Evolutionary conservation across 2,888 invertebrate genomes (phyloP), one percentile per base, ranked within the genome.

Genomic region (Ditylenchus weischeri): DNA sequence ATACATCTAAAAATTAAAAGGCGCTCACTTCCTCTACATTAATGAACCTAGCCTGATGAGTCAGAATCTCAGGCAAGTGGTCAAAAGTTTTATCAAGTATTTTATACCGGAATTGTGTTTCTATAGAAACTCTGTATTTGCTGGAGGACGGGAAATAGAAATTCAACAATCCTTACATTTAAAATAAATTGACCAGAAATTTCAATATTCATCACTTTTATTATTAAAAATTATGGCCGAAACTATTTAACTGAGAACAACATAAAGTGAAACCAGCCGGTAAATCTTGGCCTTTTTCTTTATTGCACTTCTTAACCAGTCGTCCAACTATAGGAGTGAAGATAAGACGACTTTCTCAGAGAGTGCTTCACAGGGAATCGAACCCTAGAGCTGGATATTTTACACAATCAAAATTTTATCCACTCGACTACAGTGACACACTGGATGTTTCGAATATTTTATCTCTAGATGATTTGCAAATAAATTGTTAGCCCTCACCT

Each of bases 221-320:
- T n/a, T n/a, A n/a, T n/a, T n/a, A n/a, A 43, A 43, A 15, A 62
- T 13, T 54, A 13, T 54, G 54, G 11, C 23, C 54, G 1, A 10
- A 21, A 54, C 23, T 54, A 54, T 54, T 54, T 54, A 54, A 29
- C 54, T 29, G 54, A 29, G 29, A 54, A 23, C 54, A 21, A 54
- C 10, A 23, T 18, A 5, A 23, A 23, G 54, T 23, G 23, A 11
- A 29, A 18, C 54, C 54, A 54, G 54, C 8, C 13, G 54, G 54
- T 54, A 54, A 54, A 54, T 23, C 11, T 29, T 23, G 54, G 23
- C 54, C 54, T 15, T 15, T 54, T 54, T 54, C n/a, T n/a, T 10
- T 54, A 1, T 54, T 29, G 54, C 54, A 54, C 54, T 54, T 21
- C 21, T 29, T 54, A 54, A 54, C 54, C 54, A 54, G 29, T 15